Evolutionary conservation across 2,888 invertebrate genomes (phyloP).

Genomic region (Macrostomum cliftonense): DNA sequence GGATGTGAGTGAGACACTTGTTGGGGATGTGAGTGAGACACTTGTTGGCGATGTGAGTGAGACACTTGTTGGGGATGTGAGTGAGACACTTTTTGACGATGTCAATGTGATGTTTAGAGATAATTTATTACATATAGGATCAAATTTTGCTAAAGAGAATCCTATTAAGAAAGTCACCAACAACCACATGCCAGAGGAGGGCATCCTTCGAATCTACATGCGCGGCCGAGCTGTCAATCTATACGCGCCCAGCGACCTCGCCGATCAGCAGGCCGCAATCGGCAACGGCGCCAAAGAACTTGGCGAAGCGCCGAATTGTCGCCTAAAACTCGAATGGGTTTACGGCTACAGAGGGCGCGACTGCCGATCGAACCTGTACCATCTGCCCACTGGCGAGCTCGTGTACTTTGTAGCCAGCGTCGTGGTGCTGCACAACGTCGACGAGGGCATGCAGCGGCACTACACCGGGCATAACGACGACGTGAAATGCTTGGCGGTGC

Average conservation of each 20-base stretch:
- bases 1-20: no score
- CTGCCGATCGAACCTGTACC: constrained; percentile 68
- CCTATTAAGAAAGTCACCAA: no score
- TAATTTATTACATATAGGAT: no score
- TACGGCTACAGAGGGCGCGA: constrained; percentile 84
- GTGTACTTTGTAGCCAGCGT: constrained; percentile 77
- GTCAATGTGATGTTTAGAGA: no score
- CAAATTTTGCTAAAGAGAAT: no score
- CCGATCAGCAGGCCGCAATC: no score
- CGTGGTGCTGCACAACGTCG: constrained; percentile 73
- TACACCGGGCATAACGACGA: constrained; percentile 82
- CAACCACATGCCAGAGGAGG: constrained; percentile 61
- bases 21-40: no score
- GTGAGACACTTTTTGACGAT: no score
- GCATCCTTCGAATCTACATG: constrained; percentile 61
- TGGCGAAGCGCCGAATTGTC: constrained; percentile 58
- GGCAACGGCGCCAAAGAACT: constrained; percentile 48
- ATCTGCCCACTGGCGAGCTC: constrained; percentile 75
- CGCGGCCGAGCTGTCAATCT: constrained; percentile 62
- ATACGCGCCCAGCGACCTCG: constrained; percentile 50
- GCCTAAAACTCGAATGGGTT: constrained; percentile 73
- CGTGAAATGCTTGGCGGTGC: constrained; percentile 68
- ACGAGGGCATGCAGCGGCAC: constrained; percentile 72
- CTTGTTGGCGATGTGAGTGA: no score
- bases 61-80: no score